phyloP scores from a whole-genome alignment of 2,113 vertebrate genomes.

The Urocitellus parryii region DNA sequence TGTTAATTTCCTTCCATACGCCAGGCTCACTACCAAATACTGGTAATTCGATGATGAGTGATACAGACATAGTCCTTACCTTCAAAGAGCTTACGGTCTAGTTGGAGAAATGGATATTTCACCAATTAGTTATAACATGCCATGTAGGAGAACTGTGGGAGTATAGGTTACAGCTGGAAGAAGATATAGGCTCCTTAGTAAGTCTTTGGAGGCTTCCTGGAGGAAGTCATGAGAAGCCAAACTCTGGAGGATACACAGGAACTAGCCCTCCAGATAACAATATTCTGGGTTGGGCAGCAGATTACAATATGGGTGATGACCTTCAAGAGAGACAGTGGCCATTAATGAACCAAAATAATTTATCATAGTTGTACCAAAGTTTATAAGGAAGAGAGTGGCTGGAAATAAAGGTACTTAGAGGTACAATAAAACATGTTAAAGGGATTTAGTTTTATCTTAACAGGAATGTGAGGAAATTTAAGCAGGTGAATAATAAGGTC shows the following conservation, averaged over 20 bases:
- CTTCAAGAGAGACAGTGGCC: background rate
- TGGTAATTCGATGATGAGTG: background rate
- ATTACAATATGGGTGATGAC: background rate
- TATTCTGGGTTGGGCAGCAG: background rate
- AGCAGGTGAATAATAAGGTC: background rate
- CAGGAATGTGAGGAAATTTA: background rate
- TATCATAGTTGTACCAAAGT: background rate
- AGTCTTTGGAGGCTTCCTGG: background rate
- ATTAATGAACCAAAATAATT: background rate
- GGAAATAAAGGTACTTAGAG: background rate
- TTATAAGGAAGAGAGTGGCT: background rate
- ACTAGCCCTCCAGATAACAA: background rate
- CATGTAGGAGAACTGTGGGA: background rate
- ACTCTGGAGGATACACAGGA: background rate
- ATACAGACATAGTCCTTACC: background rate
- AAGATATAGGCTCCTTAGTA: background rate
- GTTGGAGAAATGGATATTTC: conserved; percentile 36
- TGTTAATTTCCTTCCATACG: background rate
- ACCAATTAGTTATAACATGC: background rate
- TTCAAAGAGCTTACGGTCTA: background rate
- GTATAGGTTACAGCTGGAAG: background rate
- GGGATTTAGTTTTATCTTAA: background rate
- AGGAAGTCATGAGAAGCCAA: background rate
- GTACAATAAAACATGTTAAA: background rate
- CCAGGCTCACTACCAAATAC: background rate